phyloP scores from a whole-genome alignment of 2,113 vertebrate genomes.

The Zootoca vivipara region DNA sequence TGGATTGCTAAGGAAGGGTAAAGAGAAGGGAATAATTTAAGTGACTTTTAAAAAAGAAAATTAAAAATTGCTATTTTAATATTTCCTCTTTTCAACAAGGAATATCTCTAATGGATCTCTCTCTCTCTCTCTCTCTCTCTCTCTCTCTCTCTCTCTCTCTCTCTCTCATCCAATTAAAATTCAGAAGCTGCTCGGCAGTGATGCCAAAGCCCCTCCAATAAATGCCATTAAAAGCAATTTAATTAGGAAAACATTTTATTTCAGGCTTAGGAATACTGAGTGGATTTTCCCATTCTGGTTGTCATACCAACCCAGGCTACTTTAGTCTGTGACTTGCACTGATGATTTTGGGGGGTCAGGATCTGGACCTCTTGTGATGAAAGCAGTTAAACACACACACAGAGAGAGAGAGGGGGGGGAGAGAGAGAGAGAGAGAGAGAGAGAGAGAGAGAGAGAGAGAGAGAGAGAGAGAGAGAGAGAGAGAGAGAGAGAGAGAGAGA shows the following conservation, averaged over 20 bases:
- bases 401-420: neutral
- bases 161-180: neutral
- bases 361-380: neutral
- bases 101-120: neutral
- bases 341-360: neutral
- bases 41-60: too few relatives aligned
- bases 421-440: too few relatives aligned
- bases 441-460: neutral
- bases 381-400: too few relatives aligned
- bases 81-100: neutral
- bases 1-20: neutral
- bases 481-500: too few relatives aligned
- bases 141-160: neutral
- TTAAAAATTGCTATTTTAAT: neutral
- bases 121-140: too few relatives aligned
- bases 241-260: neutral
- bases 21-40: neutral
- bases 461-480: too few relatives aligned
- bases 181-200: neutral
- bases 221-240: neutral
- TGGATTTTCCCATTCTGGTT: neutral
- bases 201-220: neutral
- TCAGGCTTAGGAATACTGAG: neutral
- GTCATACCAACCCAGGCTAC: neutral
- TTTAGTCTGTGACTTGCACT: neutral